Conservation (phyloP, 2,113 vertebrate genomes). For the Tachysurus fulvidraco region DNA sequence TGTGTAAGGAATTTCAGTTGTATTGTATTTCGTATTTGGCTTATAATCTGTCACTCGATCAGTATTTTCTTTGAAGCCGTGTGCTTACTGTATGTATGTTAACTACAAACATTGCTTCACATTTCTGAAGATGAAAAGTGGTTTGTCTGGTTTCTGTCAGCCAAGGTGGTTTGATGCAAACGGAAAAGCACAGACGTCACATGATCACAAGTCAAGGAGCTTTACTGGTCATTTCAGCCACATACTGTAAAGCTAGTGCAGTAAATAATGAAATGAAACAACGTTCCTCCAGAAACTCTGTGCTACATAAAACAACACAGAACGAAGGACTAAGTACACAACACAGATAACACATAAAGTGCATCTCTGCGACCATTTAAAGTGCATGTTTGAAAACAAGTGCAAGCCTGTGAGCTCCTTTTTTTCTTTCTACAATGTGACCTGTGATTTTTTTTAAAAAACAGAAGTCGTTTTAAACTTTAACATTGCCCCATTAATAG, state of each 20-base stretch:
- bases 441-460: neutral
- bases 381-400: no score
- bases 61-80: neutral
- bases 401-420: neutral
- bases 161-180: neutral
- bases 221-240: no score
- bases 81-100: neutral
- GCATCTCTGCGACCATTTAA: no score
- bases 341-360: no score
- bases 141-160: neutral
- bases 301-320: no score
- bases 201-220: neutral
- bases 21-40: neutral
- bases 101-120: neutral
- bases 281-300: no score
- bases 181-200: neutral
- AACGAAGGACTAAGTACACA: no score
- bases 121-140: neutral
- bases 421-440: neutral
- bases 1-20: neutral
- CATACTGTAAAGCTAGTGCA: no score
- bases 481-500: neutral
- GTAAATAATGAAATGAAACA: no score
- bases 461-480: neutral
- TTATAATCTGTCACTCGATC: neutral